Evolutionary conservation across 2,888 invertebrate genomes (phyloP), one percentile per base, ranked within the genome.

Genomic region (Rhagophthalmus giganteus): DNA sequence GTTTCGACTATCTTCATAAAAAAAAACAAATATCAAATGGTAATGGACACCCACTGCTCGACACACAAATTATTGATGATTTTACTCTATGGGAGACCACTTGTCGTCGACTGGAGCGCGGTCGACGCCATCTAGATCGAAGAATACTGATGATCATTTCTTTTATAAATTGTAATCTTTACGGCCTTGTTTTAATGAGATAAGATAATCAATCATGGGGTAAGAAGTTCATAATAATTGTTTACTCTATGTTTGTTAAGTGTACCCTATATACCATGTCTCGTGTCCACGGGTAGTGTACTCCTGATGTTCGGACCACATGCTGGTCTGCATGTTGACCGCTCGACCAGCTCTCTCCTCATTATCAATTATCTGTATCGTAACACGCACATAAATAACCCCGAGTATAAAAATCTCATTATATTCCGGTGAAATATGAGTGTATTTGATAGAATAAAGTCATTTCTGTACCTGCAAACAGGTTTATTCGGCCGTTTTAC

Each of bases 341-440:
- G 42, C 57, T 57, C 57, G 45, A 57, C 53, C 53, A 49, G 38
- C 46, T 54, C n/a, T n/a, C 38, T 44, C 46, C 62, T 68, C 67
- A 68, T 69, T 69, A 68, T 69, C 69, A 69, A 69, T 69, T 69
- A 68, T 66, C 66, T 64, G 64, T 67, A 69, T 67, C 69, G 67
- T 68, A 65, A 67, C 67, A 63, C 62, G 63, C 56, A 62, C 67
- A 69, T 69, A 69, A 69, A 69, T 69, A 69, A 68, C 65, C 60
- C 54, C 61, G 62, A 62, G 63, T 65, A 66, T 66, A 68, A 68
- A 69, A 69, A 67, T 67, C 69, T 69, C 66, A 68, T 69, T 68
- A 69, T 67, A 63, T 59, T 60, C 62, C 57, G 59, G 64, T 68
- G 68, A 69, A 69, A 69, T 68, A 68, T 68, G 68, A 67, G 62